phyloP scores from a whole-genome alignment of 1,140 invertebrate species.

The Dufourea novaeangliae region DNA sequence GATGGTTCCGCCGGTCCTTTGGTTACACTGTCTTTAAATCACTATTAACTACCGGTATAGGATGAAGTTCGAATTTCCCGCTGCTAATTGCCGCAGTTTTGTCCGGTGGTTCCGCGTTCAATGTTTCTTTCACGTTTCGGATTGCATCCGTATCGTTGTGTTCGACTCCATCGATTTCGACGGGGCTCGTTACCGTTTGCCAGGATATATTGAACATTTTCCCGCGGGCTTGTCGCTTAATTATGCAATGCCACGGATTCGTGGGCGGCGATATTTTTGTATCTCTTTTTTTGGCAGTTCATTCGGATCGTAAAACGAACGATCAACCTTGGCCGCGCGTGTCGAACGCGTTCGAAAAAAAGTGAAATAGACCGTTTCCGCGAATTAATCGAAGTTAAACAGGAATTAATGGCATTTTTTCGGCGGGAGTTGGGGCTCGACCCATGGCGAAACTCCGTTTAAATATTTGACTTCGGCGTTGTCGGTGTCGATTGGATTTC shows the following conservation, averaged over 20 bases:
- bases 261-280: no score
- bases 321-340: neutral
- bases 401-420: slow-evolving; percentile 64
- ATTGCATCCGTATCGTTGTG: neutral
- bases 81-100: neutral
- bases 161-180: neutral
- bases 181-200: neutral
- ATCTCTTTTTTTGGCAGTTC: neutral
- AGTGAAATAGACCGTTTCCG: slow-evolving; percentile 39
- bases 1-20: neutral
- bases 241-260: slow-evolving; percentile 13
- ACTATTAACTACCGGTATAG: neutral
- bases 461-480: slow-evolving; percentile 64
- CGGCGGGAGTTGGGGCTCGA: slow-evolving; percentile 24
- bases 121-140: neutral
- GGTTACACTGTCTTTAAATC: slow-evolving; percentile 35
- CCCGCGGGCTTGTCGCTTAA: neutral
- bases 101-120: neutral
- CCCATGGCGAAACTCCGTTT: slow-evolving; percentile 42
- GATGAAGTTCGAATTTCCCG: slow-evolving; percentile 3
- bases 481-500: slow-evolving; percentile 57
- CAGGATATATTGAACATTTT: neutral
- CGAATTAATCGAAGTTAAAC: slow-evolving; percentile 64
- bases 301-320: no score
- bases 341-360: neutral